Evolutionary conservation across 2,888 invertebrate genomes (phyloP), one percentile per base, ranked within the genome.

Genomic region (Embidobia sp.): DNA sequence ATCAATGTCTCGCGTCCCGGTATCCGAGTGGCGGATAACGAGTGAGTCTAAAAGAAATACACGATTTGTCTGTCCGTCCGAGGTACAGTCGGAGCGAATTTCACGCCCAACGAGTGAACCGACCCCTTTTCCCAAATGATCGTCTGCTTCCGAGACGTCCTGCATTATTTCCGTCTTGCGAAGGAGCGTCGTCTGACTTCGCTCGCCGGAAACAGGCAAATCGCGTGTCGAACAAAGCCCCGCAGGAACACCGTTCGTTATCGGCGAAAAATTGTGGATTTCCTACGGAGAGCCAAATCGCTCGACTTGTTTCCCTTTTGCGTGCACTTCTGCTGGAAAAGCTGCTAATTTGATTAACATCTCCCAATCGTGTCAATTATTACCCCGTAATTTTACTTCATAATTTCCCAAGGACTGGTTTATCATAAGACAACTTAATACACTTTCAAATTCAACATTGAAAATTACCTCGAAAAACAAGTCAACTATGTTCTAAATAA

Each of bases 41-140:
- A 78, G 49, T 7, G 16, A 19, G 8, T 67, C 53, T 53, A 31
- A 51, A 53, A 48, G 44, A 37, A 59, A 22, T 44, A 22, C 37
- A 33, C 69, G 67, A 73, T 69, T 77, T 48, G 44, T 66, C 66
- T 35, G 64, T 51, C 53, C 8, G 42, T 35, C 48, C 13, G 53
- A 37, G 57, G 59, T 37, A 55, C 77, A 77, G 73, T 74, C 64
- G 40, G 15, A 46, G 57, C 67, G 66, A 73, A 73, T 77, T 77
- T 69, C 67, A 64, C 64, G 55, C 57, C 53, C 46, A 49, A 35
- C 40, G 37, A 73, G 48, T 40, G 64, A 55, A 55, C 46, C 55
- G 19, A 46, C 46, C 48, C 37, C 55, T 53, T 66, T 66, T 33
- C 18, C 57, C 55, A 49, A 72, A 70, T 51, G 69, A 33, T 72